Evolutionary conservation across 1,140 invertebrate genomes (phyloP), one percentile per base, ranked within the genome.

Genomic region (Branchinecta lynchi): DNA sequence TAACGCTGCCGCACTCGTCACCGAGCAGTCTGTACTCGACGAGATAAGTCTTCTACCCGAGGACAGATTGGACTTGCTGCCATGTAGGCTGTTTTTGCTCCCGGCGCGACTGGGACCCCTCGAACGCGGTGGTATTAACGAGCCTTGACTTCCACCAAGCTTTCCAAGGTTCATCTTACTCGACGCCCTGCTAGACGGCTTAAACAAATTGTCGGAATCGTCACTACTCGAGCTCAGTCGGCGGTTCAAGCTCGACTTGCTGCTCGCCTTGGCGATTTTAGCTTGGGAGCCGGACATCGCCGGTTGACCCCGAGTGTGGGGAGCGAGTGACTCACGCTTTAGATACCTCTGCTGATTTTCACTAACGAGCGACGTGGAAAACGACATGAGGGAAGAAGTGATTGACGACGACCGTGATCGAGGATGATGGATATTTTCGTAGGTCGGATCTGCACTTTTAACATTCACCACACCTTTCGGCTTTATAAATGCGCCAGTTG

Each of bases 261-360:
- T 60, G 51, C 51, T 60, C 2, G 51, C 51, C 17, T 60, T 60
- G 12, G 51, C 51, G 17, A 60, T 60, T 60, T 60, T 60, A 6
- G 51, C 51, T 20, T 60, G 51, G 12, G 17, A 12, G 3, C 12
- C 51, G 2, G 3, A 20, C 12, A 6, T 60, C 51, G 51, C 51
- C 17, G 51, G 51, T 20, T 60, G 51, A 60, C 51, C 51, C 12
- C 51, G 51, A 15, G 51, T 60, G 51, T 60, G 51, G 51, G 51
- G 2, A 20, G 17, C 17, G 12, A 3, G 51, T 20, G 17, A 12
- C 17, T 60, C 51, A 15, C 17, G 12, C 51, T 20, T 60, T 60
- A 15, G 12, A 20, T 15, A 60, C 51, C 17, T 60, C 17, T 20
- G 51, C 17, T 20, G 12, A 12, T 12, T 12, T 15, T 60, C 51